These are phyloP conservation scores for Monoplex corrugatus DNA, from an alignment of 2,888 invertebrate genomes.

Conservation along the genomic window DNA sequence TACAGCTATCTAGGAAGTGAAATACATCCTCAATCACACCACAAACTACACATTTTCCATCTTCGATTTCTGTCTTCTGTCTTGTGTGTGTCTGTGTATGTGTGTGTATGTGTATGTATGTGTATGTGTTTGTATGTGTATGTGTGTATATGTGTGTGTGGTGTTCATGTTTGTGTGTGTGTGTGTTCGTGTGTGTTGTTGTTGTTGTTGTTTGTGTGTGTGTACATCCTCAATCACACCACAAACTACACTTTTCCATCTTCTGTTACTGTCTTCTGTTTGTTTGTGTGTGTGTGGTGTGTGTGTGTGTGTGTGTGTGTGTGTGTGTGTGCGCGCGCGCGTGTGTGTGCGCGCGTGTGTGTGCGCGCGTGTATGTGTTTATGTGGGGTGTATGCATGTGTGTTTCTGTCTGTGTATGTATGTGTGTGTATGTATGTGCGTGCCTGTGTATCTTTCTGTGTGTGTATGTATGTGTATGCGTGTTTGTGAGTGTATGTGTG, in stretches of 20 bases:
- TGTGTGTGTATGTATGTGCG: neutral
- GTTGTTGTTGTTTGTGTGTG: neutral
- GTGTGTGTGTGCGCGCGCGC: neutral
- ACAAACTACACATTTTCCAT: too few relatives aligned
- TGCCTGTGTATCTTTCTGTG: neutral
- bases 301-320: neutral
- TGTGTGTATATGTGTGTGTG: neutral
- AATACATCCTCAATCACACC: too few relatives aligned
- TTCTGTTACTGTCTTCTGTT: too few relatives aligned
- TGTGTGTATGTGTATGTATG: too few relatives aligned
- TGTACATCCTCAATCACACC: too few relatives aligned
- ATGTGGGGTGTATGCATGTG: too few relatives aligned
- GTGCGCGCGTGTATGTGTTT: neutral
- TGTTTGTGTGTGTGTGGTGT: neutral
- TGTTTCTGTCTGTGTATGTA: neutral
- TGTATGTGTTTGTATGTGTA: neutral
- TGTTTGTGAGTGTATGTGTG: neutral
- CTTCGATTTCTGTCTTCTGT: too few relatives aligned
- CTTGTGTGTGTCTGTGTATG: too few relatives aligned
- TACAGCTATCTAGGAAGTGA: too few relatives aligned
- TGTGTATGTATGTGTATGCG: neutral
- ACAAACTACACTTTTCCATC: too few relatives aligned
- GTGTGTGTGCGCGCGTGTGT: slow-evolving; percentile 12
- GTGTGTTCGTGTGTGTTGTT: neutral
- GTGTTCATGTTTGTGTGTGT: neutral